Evolutionary conservation across 53 echinoderm and acorn worm genomes (phyloP).

Genomic region (Hippasteria phrygiana): DNA sequence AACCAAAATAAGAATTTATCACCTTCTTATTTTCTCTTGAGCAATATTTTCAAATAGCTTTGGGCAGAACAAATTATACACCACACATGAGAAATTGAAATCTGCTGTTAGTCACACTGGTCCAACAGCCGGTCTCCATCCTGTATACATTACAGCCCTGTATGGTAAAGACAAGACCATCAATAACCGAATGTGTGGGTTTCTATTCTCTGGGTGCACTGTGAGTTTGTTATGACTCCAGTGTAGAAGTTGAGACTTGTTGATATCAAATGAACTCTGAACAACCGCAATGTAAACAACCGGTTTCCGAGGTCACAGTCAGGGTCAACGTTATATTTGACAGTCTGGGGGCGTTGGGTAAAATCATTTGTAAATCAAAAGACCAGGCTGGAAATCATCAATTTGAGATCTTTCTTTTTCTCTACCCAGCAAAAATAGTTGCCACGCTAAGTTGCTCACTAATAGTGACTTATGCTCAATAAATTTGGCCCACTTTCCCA

Average conservation of each 20-base stretch:
- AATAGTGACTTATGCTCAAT: no score
- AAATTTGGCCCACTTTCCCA: no score
- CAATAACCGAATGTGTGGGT: not conserved
- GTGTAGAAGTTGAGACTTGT: constrained; percentile 21
- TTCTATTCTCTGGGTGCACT: not conserved
- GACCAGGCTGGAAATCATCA: not conserved
- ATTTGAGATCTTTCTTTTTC: not conserved
- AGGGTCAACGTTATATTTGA: constrained; percentile 48
- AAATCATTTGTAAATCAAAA: not conserved
- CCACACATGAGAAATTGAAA: no score
- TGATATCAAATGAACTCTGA: constrained; percentile 63
- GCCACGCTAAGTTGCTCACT: not conserved
- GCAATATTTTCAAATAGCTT: no score
- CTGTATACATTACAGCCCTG: no score
- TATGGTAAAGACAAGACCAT: not conserved
- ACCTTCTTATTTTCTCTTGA: no score
- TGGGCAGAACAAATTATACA: no score
- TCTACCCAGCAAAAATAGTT: not conserved
- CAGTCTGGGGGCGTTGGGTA: not conserved
- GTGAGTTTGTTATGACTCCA: constrained; percentile 23
- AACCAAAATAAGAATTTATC: no score
- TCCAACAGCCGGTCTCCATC: no score
- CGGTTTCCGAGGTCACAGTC: constrained; percentile 48
- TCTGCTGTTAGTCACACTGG: no score
- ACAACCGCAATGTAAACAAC: constrained; percentile 52